Percentiles rank a stretch among this genome's conserved stretches.
phyloP scores from a whole-genome alignment of 2,797 vertebrate species.

The Arrhamphus sclerolepis region DNA sequence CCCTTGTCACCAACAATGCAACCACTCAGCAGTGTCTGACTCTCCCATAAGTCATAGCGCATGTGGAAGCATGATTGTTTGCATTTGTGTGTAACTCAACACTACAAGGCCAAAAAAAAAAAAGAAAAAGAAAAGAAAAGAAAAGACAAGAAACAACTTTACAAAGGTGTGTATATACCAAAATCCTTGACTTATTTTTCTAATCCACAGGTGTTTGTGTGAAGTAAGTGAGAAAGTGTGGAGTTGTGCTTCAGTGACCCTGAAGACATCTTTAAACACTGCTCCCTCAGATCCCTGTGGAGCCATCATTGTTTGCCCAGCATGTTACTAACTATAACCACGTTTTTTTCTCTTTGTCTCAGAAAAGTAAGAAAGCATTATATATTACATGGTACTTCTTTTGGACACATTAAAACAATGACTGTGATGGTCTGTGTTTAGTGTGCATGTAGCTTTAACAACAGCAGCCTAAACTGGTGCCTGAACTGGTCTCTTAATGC shows the following conservation, averaged over 20 bases:
- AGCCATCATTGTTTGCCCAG: background rate
- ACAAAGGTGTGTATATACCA: conserved; percentile 2
- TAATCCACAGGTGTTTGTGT: conserved; percentile 27
- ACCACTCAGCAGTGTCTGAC: conserved; percentile 61
- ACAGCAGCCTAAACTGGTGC: too few species aligned
- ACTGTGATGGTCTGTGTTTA: too few species aligned
- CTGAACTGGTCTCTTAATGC: too few species aligned
- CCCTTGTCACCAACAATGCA: conserved; percentile 72
- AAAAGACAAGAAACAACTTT: conserved; percentile 4
- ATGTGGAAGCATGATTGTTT: conserved; percentile 32
- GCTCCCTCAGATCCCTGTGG: conserved; percentile 33
- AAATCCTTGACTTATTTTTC: background rate
- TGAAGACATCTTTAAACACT: conserved; percentile 53
- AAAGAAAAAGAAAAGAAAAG: too few species aligned
- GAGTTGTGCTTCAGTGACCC: conserved; percentile 53
- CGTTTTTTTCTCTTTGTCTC: too few species aligned
- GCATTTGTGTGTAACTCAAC: conserved; percentile 46
- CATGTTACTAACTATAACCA: too few species aligned
- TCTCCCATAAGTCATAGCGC: conserved; percentile 50
- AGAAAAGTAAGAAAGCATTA: background rate
- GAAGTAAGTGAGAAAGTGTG: conserved; percentile 21
- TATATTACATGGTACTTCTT: too few species aligned
- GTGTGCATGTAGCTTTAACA: too few species aligned
- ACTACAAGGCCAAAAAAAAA: too few species aligned
- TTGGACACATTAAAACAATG: too few species aligned